Base-by-base conservation (phyloP, 2,888 invertebrate species). In the Smittia aterrima region DNA sequence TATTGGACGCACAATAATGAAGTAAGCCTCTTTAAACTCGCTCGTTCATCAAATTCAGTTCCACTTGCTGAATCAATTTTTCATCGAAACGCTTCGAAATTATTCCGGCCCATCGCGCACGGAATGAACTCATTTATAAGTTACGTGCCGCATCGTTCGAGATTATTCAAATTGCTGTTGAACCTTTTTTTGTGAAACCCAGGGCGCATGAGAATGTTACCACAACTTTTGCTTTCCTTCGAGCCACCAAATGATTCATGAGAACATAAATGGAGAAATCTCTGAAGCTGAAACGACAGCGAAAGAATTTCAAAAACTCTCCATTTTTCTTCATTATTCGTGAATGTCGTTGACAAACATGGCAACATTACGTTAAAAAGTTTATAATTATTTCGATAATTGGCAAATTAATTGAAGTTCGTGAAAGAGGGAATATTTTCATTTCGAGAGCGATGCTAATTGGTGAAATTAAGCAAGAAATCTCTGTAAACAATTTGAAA, bases 1-100 rank as follows among this genome's bases (percentile, higher is more conserved):
- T 89, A 90, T 80, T 95, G 95, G 95, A 93, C 92, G 62, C 95
- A 95, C 81, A 92, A 93, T 81, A 89, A 90, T 80, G 88, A 91
- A 88, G 93, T 93, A 83, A 83, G 84, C 68, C 66, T 16, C 64
- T 68, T 73, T 32, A 32, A 32, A 32, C 9, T 6, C 32, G 32
- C 32, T 32, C 32, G 32, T 32, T 32, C 32, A 32, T 32, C 32
- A 32, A 32, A 11, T 13, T 18, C 9, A 27, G 27, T 22, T 41
- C 13, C 67, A 66, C 64, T 47, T 47, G 47, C 16, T 11, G 16
- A 47, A 11, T 47, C 47, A 47, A 47, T 47, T 47, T 47, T 47
- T 47, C 47, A 47, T 47, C 16, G 47, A 3, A 32, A 32, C 32
- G 32, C 32, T 32, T 32, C 32, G 32, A 32, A 32, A 32, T 32